Conservation (phyloP, 2,113 vertebrate species). For the Mohoua ochrocephala region DNA sequence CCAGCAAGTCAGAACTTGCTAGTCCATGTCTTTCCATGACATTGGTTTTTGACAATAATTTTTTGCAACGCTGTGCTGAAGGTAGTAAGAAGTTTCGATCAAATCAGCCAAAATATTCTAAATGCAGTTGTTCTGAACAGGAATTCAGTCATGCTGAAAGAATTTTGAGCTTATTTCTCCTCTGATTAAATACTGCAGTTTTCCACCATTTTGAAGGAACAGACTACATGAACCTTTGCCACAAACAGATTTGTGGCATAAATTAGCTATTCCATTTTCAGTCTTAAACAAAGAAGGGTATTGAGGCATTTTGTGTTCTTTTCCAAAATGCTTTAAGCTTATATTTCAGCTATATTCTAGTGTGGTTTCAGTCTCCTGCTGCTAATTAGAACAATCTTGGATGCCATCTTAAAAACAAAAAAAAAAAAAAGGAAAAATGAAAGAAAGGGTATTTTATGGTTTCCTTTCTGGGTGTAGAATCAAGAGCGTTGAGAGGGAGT, state of each 20-base stretch:
- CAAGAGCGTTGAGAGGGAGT: not conserved
- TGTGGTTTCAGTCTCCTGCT: conserved; percentile 3
- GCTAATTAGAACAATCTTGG: not conserved
- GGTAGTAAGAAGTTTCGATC: not conserved
- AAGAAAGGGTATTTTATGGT: not conserved
- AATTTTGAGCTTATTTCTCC: not conserved
- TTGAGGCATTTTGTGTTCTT: not conserved
- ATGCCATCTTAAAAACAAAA: not conserved
- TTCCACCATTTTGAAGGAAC: not conserved
- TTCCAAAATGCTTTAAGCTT: not conserved
- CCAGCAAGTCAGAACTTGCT: not conserved
- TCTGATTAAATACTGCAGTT: not conserved
- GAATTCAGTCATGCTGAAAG: not conserved
- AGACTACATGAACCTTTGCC: not conserved
- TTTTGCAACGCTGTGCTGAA: not conserved
- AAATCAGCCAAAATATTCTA: not conserved
- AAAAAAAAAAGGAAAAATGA: not conserved
- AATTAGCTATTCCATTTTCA: not conserved
- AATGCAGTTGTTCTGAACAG: not conserved
- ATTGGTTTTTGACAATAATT: not conserved
- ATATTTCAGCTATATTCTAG: not conserved
- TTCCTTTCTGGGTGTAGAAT: not conserved
- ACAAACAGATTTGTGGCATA: not conserved
- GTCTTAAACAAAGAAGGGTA: not conserved
- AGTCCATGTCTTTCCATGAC: not conserved